Percentiles rank a stretch among this genome's conserved stretches.
Conservation (phyloP, 2,888 invertebrate species). For the Hyppa rectilinea region DNA sequence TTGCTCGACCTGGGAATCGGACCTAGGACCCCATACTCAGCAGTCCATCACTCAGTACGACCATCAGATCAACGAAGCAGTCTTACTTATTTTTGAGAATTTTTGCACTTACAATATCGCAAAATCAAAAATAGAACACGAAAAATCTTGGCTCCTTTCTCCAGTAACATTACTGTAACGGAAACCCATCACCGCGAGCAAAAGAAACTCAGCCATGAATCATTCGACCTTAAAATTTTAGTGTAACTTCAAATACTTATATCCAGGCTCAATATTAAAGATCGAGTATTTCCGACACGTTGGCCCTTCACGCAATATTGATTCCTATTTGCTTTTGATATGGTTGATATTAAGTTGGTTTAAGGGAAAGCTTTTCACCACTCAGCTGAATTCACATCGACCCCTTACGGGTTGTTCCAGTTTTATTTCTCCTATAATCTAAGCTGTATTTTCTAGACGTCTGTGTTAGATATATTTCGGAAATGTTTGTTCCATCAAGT, state of each 20-base stretch:
- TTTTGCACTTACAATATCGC: background rate
- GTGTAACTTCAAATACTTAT: constrained; percentile 60
- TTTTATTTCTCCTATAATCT: constrained; percentile 53
- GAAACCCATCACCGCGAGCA: constrained; percentile 14
- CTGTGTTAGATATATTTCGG: constrained; percentile 16
- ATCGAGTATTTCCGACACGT: constrained; percentile 42
- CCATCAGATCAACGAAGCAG: too few species aligned
- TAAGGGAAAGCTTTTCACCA: constrained; percentile 31
- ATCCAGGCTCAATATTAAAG: constrained; percentile 48
- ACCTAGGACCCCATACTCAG: background rate
- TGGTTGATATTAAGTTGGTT: constrained; percentile 30
- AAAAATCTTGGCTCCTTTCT: constrained; percentile 9
- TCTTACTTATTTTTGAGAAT: background rate
- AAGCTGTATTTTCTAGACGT: constrained; percentile 31
- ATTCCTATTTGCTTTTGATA: constrained; percentile 26
- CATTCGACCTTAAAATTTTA: constrained; percentile 62
- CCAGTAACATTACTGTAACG: constrained; percentile 15
- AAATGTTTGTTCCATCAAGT: constrained; percentile 1
- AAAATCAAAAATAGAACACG: background rate
- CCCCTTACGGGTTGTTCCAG: constrained; percentile 30
- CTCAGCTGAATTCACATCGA: constrained; percentile 38
- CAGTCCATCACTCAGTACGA: too few species aligned
- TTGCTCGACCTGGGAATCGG: background rate
- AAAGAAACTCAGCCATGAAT: constrained; percentile 47
- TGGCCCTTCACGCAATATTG: constrained; percentile 18